phyloP scores from a whole-genome alignment of 2,888 invertebrate genomes.

The Caenorhabditis sp. region DNA sequence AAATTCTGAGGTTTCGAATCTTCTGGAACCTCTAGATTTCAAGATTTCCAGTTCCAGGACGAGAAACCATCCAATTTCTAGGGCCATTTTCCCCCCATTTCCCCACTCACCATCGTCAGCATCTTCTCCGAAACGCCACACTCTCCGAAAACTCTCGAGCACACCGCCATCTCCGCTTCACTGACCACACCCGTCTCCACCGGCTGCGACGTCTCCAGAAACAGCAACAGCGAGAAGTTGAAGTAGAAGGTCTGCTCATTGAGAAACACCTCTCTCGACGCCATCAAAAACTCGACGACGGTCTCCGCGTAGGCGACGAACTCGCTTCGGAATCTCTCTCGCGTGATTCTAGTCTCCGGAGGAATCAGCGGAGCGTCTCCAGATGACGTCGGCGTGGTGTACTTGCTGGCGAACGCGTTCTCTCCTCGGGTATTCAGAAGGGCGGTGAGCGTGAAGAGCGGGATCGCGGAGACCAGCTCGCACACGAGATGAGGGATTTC shows the following conservation, averaged over 20 bases:
- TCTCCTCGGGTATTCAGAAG: slow-evolving; percentile 34
- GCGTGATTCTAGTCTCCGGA: slow-evolving; percentile 28
- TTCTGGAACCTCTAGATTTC: no score
- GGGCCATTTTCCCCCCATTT: background rate
- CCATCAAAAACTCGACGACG: slow-evolving; percentile 27
- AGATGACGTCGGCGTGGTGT: background rate
- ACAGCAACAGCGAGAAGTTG: slow-evolving; percentile 32
- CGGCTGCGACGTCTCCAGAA: slow-evolving; percentile 20
- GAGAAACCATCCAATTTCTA: background rate
- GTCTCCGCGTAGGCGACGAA: slow-evolving; percentile 39
- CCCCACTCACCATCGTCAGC: slow-evolving; percentile 35
- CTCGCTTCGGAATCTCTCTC: slow-evolving; percentile 41
- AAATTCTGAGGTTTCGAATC: no score
- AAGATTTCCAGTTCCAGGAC: no score
- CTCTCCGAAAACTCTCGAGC: slow-evolving; percentile 63
- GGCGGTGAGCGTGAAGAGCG: slow-evolving; percentile 35
- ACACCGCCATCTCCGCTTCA: slow-evolving; percentile 59
- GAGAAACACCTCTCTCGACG: slow-evolving; percentile 2
- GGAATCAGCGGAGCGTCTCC: slow-evolving; percentile 35
- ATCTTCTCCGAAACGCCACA: slow-evolving; percentile 61
- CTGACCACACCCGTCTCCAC: slow-evolving; percentile 60
- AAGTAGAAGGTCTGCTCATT: slow-evolving; percentile 21
- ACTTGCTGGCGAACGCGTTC: slow-evolving; percentile 46
- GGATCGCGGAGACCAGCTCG: slow-evolving; percentile 48
- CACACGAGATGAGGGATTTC: slow-evolving; percentile 26